Base-by-base conservation (phyloP, 2,888 invertebrate genomes). In the Drosophila tripunctata region DNA sequence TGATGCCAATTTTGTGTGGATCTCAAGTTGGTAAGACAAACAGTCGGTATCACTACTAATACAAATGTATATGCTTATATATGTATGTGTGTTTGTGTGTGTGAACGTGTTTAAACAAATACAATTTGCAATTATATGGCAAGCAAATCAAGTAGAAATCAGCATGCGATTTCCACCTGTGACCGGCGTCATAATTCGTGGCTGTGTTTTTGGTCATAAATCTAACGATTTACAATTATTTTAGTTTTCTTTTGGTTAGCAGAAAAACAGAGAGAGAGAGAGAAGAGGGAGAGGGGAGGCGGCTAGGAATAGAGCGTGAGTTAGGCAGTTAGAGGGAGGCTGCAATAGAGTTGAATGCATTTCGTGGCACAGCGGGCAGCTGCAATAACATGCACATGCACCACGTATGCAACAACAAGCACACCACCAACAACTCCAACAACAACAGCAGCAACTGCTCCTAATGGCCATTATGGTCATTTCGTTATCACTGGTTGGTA, bases 181-280 rank as follows among this genome's bases (percentile, higher is more conserved):
- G 81, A 87, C 85, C 81, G 85, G 82, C 87, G 87, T 81, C 81
- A 81, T 81, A 87, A 81, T 81, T 84, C 87, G 81, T 81, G 85
- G 85, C 75, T 81, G 47, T 87, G 87, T 81, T 84, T 81, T 87
- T 57, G 85, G 78, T 75, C 81, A 87, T 81, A 81, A 81, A 81
- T 81, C 87, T 87, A 86, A 78, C 81, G 87, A 87, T 87, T 81
- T 87, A 81, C 81, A 87, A 81, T 81, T 81, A 87, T 87, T 81
- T 81, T 63, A 43, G 22, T 58, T 57, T 45, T 41, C 4, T 41
- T 65, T 55, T 57, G 33, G 33, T 22, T 50, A 24, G 24, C 4
- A 12, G 1, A 12, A n/a, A 19, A 12, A 14, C 3, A 36, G 12
- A 36, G 15, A 30, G 5, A 35, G 15, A 22, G 30, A 4, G 27